Evolutionary conservation across 1,140 invertebrate species (phyloP), one percentile per base, ranked within the genome.

Genomic region (Hormaphis cornu): DNA sequence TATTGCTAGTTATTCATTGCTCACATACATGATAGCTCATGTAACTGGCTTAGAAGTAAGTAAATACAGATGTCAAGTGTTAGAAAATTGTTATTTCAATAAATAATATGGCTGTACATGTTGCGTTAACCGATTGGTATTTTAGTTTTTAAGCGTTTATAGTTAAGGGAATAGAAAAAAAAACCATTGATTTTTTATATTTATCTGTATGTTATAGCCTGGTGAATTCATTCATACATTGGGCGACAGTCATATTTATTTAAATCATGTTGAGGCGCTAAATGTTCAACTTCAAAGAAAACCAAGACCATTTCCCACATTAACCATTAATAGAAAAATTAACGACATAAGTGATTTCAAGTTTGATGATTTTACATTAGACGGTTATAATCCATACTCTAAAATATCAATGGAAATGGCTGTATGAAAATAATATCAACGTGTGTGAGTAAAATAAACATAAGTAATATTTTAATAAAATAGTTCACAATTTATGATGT

Each of bases 351-450:
- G 97, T 74, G 90, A 97, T 76, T 99, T 99, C 76, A 86, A 82
- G 69, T 83, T 82, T 74, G 88, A 93, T 69, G 93, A 98, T 81
- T 94, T 99, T 80, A 83, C 91, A 74, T 77, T 99, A 8, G 82
- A 86, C 71, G 87, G 83, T 70, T 99, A 99, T 77, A 85, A 94
- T 70, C 93, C 95, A 9, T 85, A 98, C 79, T 85, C 89, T 3
- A 93, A 90, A 79, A 91, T 99, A 73, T 82, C 84, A 69, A 98
- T 99, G 95, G 82, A 89, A 75, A 98, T 99, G 96, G 94, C 97
- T 73, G 90, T 98, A 46, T 98, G 82, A 87, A 70, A 44, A 59
- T 42, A 35, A 9, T 44, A 46, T 46, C 22, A 63, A 66, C 24
- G n/a, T n/a, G n/a, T n/a, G n/a, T n/a, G n/a, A n/a, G n/a, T n/a